A percentile compares a stretch with the other conserved stretches of the same genome.
Conservation (phyloP, 2,113 vertebrate species). For the Vimba vimba region DNA sequence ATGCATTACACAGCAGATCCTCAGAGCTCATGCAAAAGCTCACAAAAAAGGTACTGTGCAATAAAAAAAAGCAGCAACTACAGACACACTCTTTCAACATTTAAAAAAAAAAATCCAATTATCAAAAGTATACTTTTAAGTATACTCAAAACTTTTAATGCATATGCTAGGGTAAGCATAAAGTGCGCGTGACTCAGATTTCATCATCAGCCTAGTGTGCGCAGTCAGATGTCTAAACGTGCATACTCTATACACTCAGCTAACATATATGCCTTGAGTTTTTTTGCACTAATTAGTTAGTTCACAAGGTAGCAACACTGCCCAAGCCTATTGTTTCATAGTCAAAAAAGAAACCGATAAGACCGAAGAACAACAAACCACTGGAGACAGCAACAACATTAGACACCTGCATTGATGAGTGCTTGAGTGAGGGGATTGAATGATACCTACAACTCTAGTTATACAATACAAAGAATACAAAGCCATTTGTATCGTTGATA, state of each 20-base stretch:
- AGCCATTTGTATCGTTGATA: not conserved
- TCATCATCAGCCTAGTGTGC: not conserved
- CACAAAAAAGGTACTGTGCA: too few species aligned
- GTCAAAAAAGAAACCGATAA: not conserved
- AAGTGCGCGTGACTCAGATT: not conserved
- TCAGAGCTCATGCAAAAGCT: not conserved
- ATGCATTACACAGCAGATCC: conserved; percentile 1
- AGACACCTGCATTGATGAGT: not conserved
- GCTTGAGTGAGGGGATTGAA: not conserved
- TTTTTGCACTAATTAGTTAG: not conserved
- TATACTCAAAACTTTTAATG: not conserved
- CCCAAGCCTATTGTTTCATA: not conserved
- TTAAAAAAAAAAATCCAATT: too few species aligned
- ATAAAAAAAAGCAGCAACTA: too few species aligned
- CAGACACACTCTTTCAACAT: too few species aligned
- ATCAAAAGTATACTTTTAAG: not conserved
- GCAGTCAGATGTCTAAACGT: not conserved
- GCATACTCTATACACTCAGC: not conserved
- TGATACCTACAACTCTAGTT: not conserved
- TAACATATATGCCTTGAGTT: not conserved
- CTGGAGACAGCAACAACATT: not conserved
- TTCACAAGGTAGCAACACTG: not conserved
- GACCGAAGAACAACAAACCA: not conserved
- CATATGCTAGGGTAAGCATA: not conserved
- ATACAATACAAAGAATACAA: not conserved